Conservation (phyloP, 2,797 vertebrate species). For the Paratrypauchen microcephalus region DNA sequence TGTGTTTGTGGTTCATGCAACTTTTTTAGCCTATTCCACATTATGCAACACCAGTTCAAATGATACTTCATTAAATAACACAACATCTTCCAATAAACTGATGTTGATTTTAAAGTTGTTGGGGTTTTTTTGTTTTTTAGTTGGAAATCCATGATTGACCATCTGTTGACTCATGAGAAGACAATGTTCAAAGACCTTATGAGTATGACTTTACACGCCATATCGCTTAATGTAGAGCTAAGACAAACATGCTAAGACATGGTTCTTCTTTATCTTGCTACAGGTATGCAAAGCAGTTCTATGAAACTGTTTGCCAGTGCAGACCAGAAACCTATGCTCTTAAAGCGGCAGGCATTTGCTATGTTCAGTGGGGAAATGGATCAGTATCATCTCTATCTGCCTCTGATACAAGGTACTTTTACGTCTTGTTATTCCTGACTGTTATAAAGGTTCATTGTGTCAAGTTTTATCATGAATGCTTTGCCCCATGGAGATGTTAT, state of each 20-base stretch:
- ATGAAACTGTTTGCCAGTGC: slow-evolving; percentile 88
- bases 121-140: slow-evolving; percentile 70
- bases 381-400: slow-evolving; percentile 96
- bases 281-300: slow-evolving; percentile 93
- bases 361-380: slow-evolving; percentile 94
- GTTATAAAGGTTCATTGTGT: neutral
- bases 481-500: too few species aligned
- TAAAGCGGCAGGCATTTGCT: slow-evolving; percentile 94
- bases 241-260: neutral
- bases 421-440: neutral
- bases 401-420: slow-evolving; percentile 90
- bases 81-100: neutral
- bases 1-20: neutral
- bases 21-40: neutral
- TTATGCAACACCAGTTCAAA: neutral
- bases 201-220: slow-evolving; percentile 75
- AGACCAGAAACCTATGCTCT: slow-evolving; percentile 95
- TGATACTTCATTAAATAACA: neutral
- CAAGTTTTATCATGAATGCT: neutral
- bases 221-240: neutral
- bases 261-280: slow-evolving; percentile 17
- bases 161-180: slow-evolving; percentile 97
- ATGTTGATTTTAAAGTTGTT: slow-evolving; percentile 6
- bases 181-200: slow-evolving; percentile 99
- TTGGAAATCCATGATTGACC: slow-evolving; percentile 95